phyloP scores from a whole-genome alignment of 2,888 invertebrate species.

The Phortica okadai region DNA sequence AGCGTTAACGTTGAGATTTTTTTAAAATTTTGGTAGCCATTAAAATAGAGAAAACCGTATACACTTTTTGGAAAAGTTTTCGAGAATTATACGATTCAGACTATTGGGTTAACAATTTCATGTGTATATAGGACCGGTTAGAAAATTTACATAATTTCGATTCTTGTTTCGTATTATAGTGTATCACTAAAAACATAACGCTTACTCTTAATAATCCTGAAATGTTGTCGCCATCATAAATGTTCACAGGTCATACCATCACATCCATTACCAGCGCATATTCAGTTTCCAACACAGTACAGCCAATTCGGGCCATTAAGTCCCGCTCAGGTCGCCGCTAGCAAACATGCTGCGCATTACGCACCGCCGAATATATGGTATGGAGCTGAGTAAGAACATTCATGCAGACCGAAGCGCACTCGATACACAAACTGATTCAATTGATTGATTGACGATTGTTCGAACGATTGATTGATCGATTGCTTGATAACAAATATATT shows the following conservation, averaged over 20 bases:
- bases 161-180: too few species aligned
- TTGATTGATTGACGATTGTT: slow-evolving; percentile 29
- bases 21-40: too few species aligned
- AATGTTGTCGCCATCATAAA: neutral
- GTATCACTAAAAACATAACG: too few species aligned
- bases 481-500: slow-evolving; percentile 50
- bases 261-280: slow-evolving; percentile 89
- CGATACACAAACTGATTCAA: slow-evolving; percentile 57
- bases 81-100: too few species aligned
- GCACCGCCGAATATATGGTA: slow-evolving; percentile 77
- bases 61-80: too few species aligned
- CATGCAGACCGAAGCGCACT: slow-evolving; percentile 51
- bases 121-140: too few species aligned
- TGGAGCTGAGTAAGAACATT: slow-evolving; percentile 74
- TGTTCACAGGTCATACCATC: slow-evolving; percentile 79
- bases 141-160: too few species aligned
- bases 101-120: too few species aligned
- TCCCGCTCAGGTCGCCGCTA: slow-evolving; percentile 77
- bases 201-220: neutral
- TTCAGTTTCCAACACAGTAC: slow-evolving; percentile 85
- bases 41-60: too few species aligned
- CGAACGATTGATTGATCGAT: slow-evolving; percentile 49
- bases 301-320: slow-evolving; percentile 77
- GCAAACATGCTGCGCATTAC: slow-evolving; percentile 76
- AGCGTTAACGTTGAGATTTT: too few species aligned